These are phyloP conservation scores for Sphaeramia orbicularis DNA, from an alignment of 2,797 vertebrate species.

Conservation along the genomic window DNA sequence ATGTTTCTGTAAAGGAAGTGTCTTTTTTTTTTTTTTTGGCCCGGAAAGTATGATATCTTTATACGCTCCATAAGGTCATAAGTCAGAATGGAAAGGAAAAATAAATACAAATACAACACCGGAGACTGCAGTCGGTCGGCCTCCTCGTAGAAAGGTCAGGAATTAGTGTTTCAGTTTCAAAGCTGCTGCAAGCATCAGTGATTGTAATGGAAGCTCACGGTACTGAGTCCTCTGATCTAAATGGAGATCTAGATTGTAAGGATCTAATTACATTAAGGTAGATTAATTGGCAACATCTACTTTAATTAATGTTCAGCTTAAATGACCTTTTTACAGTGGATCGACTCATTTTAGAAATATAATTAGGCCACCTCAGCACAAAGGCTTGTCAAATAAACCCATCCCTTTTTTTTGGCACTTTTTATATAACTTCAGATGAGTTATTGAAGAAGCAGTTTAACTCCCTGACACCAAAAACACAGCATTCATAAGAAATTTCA, in stretches of 20 bases:
- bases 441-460: no score
- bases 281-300: constrained; percentile 12
- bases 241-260: constrained; percentile 11
- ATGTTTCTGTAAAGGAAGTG: neutral
- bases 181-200: neutral
- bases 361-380: neutral
- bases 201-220: neutral
- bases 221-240: constrained; percentile 14
- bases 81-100: neutral
- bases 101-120: no score
- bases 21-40: neutral
- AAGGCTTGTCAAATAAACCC: neutral
- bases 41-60: neutral
- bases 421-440: neutral
- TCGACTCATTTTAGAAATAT: neutral
- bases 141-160: constrained; percentile 1
- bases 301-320: constrained; percentile 11
- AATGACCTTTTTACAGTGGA: constrained; percentile 5
- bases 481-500: no score
- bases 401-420: neutral
- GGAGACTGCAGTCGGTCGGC: neutral
- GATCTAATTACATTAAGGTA: constrained; percentile 23
- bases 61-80: neutral
- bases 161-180: neutral
- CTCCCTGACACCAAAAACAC: no score